Evolutionary conservation across 1,140 invertebrate genomes (phyloP), one percentile per base, ranked within the genome.

Genomic region (Ectropis grisescens): DNA sequence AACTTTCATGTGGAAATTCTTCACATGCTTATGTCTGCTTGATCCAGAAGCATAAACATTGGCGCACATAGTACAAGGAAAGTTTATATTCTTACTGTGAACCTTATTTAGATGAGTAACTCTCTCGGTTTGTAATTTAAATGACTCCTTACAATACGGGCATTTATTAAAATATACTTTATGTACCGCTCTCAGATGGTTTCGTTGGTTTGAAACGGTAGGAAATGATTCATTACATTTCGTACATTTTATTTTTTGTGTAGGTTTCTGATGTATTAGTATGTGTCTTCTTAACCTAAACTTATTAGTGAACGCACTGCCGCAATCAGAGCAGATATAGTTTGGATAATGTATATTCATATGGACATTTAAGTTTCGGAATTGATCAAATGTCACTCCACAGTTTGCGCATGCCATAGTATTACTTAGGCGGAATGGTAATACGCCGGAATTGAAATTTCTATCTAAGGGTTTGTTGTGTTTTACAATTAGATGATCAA

Each of bases 101-200:
- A 59, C 48, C 0, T 68, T 58, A 8, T 66, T 69, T 30, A 85
- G 43, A 61, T 85, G 84, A 14, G 78, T 78, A 3, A 62, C 55
- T 16, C 82, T 61, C 15, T 81, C 74, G 2, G 66, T 62, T 33
- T 84, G 82, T 0, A 65, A 50, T 36, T 82, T 81, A 29, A 87
- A 87, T 2, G 58, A 66, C 30, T 83, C 80, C 2, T 75, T 75
- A 41, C 85, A 87, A 29, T 69, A 68, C 0, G 70, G 68, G 47
- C 81, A 83, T 22, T 57, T 59, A 33, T 82, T 80, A 4, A 4
- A 13, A 64, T 50, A 29, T 45, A 54, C 14, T n/a, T n/a, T n/a
- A n/a, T n/a, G n/a, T 59, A 46, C 57, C 27, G 69, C 66, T 14
- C 36, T 48, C n/a, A n/a, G n/a, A 15, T 81, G 76, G 13, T 44